These are phyloP conservation scores for Thinocorus orbignyianus DNA, from an alignment of 2,113 vertebrate species.

Conservation along the genomic window DNA sequence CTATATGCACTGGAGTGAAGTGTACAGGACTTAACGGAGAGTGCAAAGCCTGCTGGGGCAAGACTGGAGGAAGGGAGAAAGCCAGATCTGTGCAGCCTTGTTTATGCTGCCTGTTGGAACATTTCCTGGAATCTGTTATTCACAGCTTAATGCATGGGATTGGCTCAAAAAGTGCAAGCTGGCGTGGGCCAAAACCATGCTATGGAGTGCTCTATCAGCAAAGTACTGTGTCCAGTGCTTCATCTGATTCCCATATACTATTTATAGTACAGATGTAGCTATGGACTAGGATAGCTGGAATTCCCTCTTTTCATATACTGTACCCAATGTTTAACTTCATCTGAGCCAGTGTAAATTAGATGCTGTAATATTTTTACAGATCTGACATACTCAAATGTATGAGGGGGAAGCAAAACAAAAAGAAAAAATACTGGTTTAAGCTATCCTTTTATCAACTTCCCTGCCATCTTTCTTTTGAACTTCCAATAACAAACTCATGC, in stretches of 20 bases:
- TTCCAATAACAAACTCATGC: neutral
- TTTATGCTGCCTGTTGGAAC: neutral
- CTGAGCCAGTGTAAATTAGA: neutral
- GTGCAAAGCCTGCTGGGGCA: neutral
- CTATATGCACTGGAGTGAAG: neutral
- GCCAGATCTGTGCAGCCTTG: neutral
- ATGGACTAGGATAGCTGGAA: neutral
- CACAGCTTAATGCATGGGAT: neutral
- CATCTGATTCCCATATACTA: neutral
- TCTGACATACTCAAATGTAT: neutral
- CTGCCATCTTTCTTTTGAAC: neutral
- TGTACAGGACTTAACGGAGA: neutral
- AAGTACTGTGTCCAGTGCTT: neutral
- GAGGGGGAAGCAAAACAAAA: neutral
- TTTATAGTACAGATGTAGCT: neutral
- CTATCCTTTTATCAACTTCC: neutral
- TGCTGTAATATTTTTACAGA: neutral
- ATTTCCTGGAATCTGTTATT: neutral
- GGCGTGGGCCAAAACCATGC: neutral
- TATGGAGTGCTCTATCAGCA: neutral
- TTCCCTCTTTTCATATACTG: neutral
- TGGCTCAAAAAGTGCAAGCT: neutral
- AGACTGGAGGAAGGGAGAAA: neutral
- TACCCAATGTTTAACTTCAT: neutral
- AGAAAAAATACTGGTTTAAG: neutral